phyloP scores from a whole-genome alignment of 2,888 invertebrate genomes.

The Coleophora flavipennella region DNA sequence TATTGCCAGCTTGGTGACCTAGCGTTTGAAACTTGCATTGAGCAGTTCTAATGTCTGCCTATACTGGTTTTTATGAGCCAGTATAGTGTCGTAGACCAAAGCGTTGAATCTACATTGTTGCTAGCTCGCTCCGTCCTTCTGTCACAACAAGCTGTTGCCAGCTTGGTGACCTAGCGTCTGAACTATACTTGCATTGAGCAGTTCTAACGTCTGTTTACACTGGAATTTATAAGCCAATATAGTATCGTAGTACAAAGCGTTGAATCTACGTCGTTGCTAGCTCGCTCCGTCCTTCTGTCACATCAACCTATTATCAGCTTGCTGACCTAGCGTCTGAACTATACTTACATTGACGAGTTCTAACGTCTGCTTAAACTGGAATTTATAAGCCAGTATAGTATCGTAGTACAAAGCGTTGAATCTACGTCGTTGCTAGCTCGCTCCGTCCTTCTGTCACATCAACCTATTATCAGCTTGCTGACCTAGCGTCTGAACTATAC shows the following conservation, averaged over 20 bases:
- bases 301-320: too few species aligned
- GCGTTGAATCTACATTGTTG: constrained; percentile 74
- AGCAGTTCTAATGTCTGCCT: constrained; percentile 30
- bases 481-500: too few species aligned
- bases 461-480: too few species aligned
- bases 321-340: too few species aligned
- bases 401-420: constrained; percentile 74
- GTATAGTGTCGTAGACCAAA: constrained; percentile 49
- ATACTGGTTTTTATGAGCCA: constrained; percentile 27
- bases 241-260: constrained; percentile 69
- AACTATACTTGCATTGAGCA: constrained; percentile 42
- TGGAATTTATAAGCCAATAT: constrained; percentile 20
- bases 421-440: constrained; percentile 55
- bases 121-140: constrained; percentile 47
- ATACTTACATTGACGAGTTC: constrained; percentile 50
- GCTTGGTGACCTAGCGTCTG: too few species aligned
- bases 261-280: too few species aligned
- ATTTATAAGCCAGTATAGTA: constrained; percentile 23
- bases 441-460: too few species aligned
- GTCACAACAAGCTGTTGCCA: too few species aligned
- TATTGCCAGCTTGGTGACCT: too few species aligned
- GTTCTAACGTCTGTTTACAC: constrained; percentile 21
- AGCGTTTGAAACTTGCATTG: constrained; percentile 58
- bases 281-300: too few species aligned
- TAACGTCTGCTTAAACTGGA: constrained; percentile 27